A percentile compares a stretch with the other conserved stretches of the same genome.
Evolutionary conservation across 2,888 invertebrate genomes (phyloP).

Genomic region (Hemicrepidius hirtus): DNA sequence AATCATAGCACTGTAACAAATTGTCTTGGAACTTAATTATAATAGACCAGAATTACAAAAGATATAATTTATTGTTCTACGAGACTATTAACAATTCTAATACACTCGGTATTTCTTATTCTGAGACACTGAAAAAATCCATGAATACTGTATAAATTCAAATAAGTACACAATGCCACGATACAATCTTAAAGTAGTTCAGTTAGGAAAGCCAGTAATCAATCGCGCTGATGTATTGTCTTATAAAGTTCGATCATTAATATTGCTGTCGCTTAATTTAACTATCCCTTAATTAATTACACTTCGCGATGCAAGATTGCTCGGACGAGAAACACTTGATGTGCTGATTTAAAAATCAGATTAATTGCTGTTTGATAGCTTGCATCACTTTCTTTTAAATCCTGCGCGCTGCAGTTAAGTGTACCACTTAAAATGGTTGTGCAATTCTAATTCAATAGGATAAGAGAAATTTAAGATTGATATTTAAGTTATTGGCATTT

Average conservation of each 20-base stretch:
- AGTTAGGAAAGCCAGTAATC: slow-evolving; percentile 53
- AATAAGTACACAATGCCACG: slow-evolving; percentile 52
- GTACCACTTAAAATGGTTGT: slow-evolving; percentile 28
- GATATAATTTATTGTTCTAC: slow-evolving; percentile 57
- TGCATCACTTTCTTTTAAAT: slow-evolving; percentile 35
- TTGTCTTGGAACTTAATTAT: slow-evolving; percentile 56
- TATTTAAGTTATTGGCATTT: background rate
- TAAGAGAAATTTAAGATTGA: slow-evolving; percentile 7
- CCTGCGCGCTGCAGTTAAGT: slow-evolving; percentile 18
- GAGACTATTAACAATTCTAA: slow-evolving; percentile 58
- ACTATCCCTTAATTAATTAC: slow-evolving; percentile 56
- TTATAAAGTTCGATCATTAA: slow-evolving; percentile 56
- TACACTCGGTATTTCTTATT: slow-evolving; percentile 48
- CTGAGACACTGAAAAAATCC: slow-evolving; percentile 53
- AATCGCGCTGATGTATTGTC: slow-evolving; percentile 57
- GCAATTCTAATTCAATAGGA: slow-evolving; percentile 16
- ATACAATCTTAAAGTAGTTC: slow-evolving; percentile 55
- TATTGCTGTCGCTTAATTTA: slow-evolving; percentile 52
- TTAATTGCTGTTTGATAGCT: slow-evolving; percentile 45
- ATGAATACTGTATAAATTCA: slow-evolving; percentile 58
- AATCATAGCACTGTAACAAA: slow-evolving; percentile 55
- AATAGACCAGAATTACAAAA: slow-evolving; percentile 58
- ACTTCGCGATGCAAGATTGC: slow-evolving; percentile 45
- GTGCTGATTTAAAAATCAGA: slow-evolving; percentile 51
- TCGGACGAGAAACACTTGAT: slow-evolving; percentile 49